Percentiles rank a stretch among this genome's conserved stretches.
These are phyloP conservation scores for Musca domestica DNA, from an alignment of 1,140 invertebrate species.

Conservation along the genomic window DNA sequence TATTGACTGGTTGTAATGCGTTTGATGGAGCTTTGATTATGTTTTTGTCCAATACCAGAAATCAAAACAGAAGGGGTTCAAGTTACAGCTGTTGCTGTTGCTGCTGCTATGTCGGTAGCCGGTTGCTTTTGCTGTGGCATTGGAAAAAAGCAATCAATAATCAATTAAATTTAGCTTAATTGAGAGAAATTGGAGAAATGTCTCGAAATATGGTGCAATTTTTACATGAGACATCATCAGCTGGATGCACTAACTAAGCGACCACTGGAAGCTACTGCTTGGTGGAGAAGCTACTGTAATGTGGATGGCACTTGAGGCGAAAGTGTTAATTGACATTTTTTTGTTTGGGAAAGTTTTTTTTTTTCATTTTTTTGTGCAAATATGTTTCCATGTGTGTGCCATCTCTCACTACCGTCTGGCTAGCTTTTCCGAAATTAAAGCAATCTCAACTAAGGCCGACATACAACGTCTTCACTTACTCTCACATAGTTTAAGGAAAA, in stretches of 20 bases:
- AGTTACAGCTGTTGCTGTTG: background rate
- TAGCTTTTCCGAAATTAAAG: too few species aligned
- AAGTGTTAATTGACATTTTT: conserved; percentile 22
- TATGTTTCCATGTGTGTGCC: too few species aligned
- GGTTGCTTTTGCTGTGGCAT: background rate
- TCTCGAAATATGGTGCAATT: conserved; percentile 15
- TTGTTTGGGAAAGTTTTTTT: conserved; percentile 21
- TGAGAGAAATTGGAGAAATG: conserved; percentile 22
- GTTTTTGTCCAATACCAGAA: conserved; percentile 14
- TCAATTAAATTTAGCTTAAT: conserved; percentile 22
- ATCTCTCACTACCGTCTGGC: too few species aligned
- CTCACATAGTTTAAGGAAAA: too few species aligned
- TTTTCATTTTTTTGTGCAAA: background rate
- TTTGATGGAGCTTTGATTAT: background rate
- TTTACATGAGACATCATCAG: conserved; percentile 12
- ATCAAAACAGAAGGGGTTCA: background rate
- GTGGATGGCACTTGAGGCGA: conserved; percentile 18
- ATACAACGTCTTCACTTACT: too few species aligned
- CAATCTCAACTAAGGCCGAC: too few species aligned
- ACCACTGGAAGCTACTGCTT: background rate
- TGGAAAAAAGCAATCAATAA: conserved; percentile 14
- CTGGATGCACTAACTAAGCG: background rate
- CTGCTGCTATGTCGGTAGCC: background rate
- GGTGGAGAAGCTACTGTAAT: too few species aligned
- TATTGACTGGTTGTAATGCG: conserved; percentile 10